Evolutionary conservation across 2,888 invertebrate genomes (phyloP).

Genomic region (Podabrus alpinus): DNA sequence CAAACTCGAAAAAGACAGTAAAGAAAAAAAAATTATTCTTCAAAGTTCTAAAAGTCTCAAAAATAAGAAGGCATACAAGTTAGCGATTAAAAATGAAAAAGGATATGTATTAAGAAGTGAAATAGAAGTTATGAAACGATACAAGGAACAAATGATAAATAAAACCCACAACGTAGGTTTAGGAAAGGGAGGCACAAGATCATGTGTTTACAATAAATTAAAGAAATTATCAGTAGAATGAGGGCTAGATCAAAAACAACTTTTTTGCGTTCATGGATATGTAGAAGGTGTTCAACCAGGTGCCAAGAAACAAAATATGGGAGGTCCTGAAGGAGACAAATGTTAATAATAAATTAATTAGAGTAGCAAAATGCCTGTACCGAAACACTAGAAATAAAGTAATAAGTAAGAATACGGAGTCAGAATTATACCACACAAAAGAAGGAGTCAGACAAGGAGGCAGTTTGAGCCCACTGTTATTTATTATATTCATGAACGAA

Average conservation of each 20-base stretch:
- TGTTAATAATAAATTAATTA: slow-evolving; percentile 2
- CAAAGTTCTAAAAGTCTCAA: not conserved
- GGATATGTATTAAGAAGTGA: not conserved
- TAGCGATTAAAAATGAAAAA: not conserved
- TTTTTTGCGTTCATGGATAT: slow-evolving; percentile 12
- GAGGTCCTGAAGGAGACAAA: slow-evolving; percentile 4
- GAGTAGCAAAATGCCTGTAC: slow-evolving; percentile 6
- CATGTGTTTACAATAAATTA: slow-evolving; percentile 18
- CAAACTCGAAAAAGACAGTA: not conserved
- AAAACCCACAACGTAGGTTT: not conserved
- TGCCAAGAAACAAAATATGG: slow-evolving; percentile 6
- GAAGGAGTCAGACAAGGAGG: slow-evolving; percentile 13
- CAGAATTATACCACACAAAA: not conserved
- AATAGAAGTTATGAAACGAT: not conserved
- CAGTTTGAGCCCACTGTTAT: slow-evolving; percentile 8
- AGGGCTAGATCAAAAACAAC: not conserved
- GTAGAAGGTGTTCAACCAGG: slow-evolving; percentile 18
- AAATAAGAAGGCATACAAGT: not conserved
- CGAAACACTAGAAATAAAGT: not conserved
- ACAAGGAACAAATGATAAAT: not conserved
- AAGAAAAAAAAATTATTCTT: not conserved
- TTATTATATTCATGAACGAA: not conserved
- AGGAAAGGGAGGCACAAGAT: slow-evolving; percentile 12
- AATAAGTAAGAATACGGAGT: not conserved
- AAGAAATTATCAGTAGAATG: slow-evolving; percentile 9